A percentile compares a stretch with the other conserved stretches of the same genome.
phyloP scores from a whole-genome alignment of 2,113 vertebrate species.

The Coptodon bakossiorum region DNA sequence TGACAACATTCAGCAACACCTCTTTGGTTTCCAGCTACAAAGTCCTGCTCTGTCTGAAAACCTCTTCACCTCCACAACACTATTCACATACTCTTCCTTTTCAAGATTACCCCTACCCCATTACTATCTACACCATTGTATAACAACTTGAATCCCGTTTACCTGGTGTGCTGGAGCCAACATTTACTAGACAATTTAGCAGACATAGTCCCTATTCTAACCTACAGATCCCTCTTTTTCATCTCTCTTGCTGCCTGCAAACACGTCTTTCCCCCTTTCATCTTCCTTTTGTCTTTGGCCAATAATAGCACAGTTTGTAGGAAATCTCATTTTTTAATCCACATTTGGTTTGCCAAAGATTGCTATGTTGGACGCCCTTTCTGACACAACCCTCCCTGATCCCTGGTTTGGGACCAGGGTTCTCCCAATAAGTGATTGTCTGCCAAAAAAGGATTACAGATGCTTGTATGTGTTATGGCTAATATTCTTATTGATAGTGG shows the following conservation, averaged over 20 bases:
- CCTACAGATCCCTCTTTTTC: neutral
- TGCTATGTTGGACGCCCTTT: rapidly evolving
- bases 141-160: neutral
- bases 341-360: neutral
- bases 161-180: neutral
- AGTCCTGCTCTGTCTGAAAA: neutral
- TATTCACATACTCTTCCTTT: neutral
- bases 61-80: rapidly evolving
- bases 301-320: neutral
- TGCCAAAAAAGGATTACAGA: neutral
- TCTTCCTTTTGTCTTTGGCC: neutral
- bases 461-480: neutral
- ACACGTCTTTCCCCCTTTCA: neutral
- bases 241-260: neutral
- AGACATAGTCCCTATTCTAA: neutral
- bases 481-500: neutral
- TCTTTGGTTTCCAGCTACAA: neutral
- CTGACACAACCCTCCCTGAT: neutral
- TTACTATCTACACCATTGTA: neutral
- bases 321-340: neutral
- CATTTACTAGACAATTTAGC: neutral
- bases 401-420: neutral
- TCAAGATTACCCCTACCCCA: neutral
- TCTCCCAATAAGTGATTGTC: neutral
- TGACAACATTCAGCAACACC: neutral